Base-by-base conservation (phyloP, 2,888 invertebrate species). In the Hermaeophaga mercurialis region DNA sequence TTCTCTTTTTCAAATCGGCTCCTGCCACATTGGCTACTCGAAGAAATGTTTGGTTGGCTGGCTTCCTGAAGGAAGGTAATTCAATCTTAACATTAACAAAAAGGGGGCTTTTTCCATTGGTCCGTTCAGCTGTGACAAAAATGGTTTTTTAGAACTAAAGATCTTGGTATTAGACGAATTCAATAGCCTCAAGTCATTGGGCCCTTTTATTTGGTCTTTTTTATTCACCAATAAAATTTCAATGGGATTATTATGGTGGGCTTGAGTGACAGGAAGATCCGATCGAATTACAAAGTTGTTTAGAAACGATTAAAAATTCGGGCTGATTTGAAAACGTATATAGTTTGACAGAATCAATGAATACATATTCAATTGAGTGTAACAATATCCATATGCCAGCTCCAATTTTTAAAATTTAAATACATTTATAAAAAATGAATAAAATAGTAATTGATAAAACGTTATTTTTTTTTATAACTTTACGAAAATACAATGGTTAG, bases 111-210 rank as follows among this genome's bases (percentile, higher is more conserved):
- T 49, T 49, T 14, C 50, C 41, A 52, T 44, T 52, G 52, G 52
- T 50, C 15, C 52, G 18, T 28, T 48, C 41, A 39, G 39, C 52
- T 44, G 49, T 41, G 43, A 52, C 52, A 44, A 43, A 52, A 50
- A 52, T 52, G 52, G 52, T 44, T 52, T 52, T 43, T 52, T 19
- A 18, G 52, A 52, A 52, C 52, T 26, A 43, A 43, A 43, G 43
- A 43, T 24, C 24, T 9, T 4, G 43, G 43, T 14, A 43, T 43
- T 43, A 43, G 43, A 43, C 14, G 24, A 22, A 18, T 43, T 43
- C 43, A 43, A 43, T 43, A 26, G 43, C 22, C n/a, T 14, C 5
- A 9, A 43, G 24, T 24, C 43, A 43, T 43, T 18, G 43, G 24
- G 43, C 12, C 26, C 43, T 26, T 15, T 43, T 24, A 36, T 36